Conservation (phyloP, 1,140 invertebrate species). For the Trichoplusia ni region DNA sequence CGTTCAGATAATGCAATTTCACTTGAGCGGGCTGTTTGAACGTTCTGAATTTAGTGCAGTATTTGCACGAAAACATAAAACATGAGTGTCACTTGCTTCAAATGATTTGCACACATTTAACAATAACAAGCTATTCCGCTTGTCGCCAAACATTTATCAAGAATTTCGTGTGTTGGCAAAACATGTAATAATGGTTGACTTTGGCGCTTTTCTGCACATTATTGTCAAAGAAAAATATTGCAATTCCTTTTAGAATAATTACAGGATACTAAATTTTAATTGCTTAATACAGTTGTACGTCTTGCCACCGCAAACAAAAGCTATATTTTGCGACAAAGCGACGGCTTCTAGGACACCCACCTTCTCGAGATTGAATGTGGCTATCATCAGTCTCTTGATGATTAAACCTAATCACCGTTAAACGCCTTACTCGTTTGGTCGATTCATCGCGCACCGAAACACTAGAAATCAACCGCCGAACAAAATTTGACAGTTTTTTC, state of each 20-base stretch:
- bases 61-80: not conserved
- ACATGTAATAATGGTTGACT: not conserved
- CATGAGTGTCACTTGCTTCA: not conserved
- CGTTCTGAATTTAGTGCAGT: constrained; percentile 6
- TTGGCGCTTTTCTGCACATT: not conserved
- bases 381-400: too few species aligned
- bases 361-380: too few species aligned
- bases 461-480: too few species aligned
- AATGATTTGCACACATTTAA: constrained; percentile 3
- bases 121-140: not conserved
- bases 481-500: not conserved
- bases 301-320: too few species aligned
- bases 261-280: too few species aligned
- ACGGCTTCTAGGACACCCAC: too few species aligned
- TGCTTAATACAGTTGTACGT: too few species aligned
- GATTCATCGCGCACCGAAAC: too few species aligned
- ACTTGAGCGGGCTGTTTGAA: constrained; percentile 1
- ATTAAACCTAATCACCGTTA: too few species aligned
- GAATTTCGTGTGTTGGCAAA: not conserved
- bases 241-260: too few species aligned
- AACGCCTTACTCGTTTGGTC: too few species aligned
- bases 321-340: too few species aligned
- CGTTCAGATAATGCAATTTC: constrained; percentile 17
- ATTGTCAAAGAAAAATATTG: not conserved
- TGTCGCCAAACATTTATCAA: not conserved